Evolutionary conservation across 2,888 invertebrate genomes (phyloP), one percentile per base, ranked within the genome.

Genomic region (Diploptera punctata): DNA sequence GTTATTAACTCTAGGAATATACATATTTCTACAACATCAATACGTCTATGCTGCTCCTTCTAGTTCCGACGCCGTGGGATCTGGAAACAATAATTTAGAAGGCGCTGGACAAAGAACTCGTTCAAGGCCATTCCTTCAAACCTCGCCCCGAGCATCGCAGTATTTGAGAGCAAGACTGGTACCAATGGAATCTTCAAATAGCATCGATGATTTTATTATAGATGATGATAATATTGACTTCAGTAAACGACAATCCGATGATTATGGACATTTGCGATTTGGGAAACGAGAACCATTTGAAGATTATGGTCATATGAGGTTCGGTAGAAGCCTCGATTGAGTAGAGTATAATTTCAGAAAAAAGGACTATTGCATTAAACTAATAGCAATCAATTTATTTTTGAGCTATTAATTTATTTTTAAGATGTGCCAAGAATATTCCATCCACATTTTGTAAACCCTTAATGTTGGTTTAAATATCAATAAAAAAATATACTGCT

Each of bases 231-330:
- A 31, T 19, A 21, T 49, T 1, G 84, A 84, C 70, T 74, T 84
- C n/a, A 82, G 81, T 67, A 86, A 86, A 78, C 80, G 85, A 52
- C 85, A 85, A 77, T 77, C 79, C 0, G 87, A 88, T 57, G 90
- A 90, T 79, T 90, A 89, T 76, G 88, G 86, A 1, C 83, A 91
- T 79, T 82, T 89, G 80, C 76, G 89, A 77, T 88, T 89, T 78
- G 89, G 88, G 3, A 89, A 89, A 77, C 85, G 89, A 1, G 90
- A 90, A 47, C 85, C 87, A 21, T 91, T 90, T 76, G 91, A 92
- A 76, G 92, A 92, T 79, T 93, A 92, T 77, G 92, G 92, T 1
- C 91, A 92, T 78, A 85, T 92, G 84, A 83, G 92, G 74, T 92
- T 91, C 78, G 92, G 92, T 13, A 85, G 90, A 74, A 88, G 67